phyloP scores from a whole-genome alignment of 2,113 vertebrate genomes.

The Hemicordylus capensis region DNA sequence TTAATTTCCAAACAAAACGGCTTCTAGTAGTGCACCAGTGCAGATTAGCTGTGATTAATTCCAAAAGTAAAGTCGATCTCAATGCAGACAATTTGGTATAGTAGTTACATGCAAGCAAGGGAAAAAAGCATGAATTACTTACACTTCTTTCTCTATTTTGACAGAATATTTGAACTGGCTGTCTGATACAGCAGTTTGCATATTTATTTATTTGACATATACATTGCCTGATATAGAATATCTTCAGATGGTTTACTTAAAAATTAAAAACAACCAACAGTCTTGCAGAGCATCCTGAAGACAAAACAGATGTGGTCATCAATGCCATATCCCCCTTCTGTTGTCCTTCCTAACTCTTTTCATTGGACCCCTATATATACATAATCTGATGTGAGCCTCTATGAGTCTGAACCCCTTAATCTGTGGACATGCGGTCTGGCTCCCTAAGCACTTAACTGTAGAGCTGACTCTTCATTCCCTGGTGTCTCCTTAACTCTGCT shows the following conservation, averaged over 20 bases:
- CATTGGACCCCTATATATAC: background rate
- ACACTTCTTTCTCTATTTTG: background rate
- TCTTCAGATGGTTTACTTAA: no score
- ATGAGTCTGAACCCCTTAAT: background rate
- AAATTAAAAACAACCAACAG: no score
- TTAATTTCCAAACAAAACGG: background rate
- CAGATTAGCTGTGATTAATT: background rate
- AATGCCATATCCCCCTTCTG: background rate
- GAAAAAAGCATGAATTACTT: background rate
- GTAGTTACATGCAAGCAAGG: background rate
- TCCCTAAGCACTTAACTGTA: background rate
- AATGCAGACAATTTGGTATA: background rate
- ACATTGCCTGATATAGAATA: no score
- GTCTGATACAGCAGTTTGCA: background rate
- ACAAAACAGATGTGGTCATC: background rate
- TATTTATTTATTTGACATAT: no score
- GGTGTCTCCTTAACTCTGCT: no score
- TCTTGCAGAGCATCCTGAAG: background rate
- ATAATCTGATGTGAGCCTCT: background rate
- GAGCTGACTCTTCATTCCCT: no score
- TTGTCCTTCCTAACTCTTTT: background rate
- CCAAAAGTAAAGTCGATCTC: background rate
- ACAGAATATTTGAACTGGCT: background rate
- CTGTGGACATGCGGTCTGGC: background rate
- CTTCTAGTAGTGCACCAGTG: background rate